Base-by-base conservation (phyloP, 2,888 invertebrate species). In the Phaonia tiefii region DNA sequence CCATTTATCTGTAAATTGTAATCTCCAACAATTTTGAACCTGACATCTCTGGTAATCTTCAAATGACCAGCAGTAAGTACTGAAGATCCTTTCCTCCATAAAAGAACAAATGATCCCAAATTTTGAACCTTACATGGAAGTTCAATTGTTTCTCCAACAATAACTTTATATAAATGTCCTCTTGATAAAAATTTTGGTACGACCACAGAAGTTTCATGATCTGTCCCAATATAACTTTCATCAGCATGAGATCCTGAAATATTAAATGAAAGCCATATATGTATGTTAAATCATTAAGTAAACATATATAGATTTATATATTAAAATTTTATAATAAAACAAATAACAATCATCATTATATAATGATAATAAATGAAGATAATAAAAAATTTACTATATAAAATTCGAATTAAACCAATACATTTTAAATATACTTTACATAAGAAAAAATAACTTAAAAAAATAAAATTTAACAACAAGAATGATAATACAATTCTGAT, bases 61-160 rank as follows among this genome's bases (percentile, higher is more conserved):
- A 95, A 92, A 84, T 93, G 93, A 13, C 94, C 94, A 0, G 95
- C 95, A 0, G 95, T 94, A 65, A 95, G 91, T 7, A 95, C 94
- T 0, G 94, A 93, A 0, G 94, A 93, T 0, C 95, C 95, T 44
- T 94, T 92, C 70, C 94, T 90, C 95, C 95, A 95, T 51, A 95
- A 90, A 60, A 95, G 89, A 56, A 94, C 94, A 86, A 93, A 92
- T 1, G 93, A 93, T 0, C 94, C 91, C 85, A 95, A 91, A 89
- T 96, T 95, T 88, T 95, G 95, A 11, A 96, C 95, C 90, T 95
- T 95, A 85, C 96, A 96, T 8, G 96, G 96, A 76, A 96, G 91
- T 63, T 95, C 93, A 66, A 96, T 92, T 0, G 95, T 95, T 88
- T 96, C 96, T 4, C 96, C 96, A 0, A 95, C 94, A 58, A 95